A percentile compares a stretch with the other conserved stretches of the same genome.
Evolutionary conservation across 2,797 vertebrate genomes (phyloP).

Genomic region (Paedocypris micromegethes): DNA sequence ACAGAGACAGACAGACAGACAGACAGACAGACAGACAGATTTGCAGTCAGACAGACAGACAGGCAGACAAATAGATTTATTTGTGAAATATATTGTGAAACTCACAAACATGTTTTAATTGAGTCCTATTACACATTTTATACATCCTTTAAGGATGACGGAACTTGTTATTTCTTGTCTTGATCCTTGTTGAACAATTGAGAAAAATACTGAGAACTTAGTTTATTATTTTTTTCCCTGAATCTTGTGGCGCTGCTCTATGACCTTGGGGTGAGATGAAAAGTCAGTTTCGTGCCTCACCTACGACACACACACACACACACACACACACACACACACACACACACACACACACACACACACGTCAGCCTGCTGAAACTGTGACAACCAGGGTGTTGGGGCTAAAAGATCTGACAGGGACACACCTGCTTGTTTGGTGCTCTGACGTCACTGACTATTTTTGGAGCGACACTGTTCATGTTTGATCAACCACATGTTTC

Average conservation of each 20-base stretch:
- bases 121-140: no score
- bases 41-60: no score
- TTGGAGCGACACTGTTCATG: constrained; percentile 24
- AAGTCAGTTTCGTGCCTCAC: constrained; percentile 7
- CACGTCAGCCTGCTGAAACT: constrained; percentile 5
- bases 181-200: neutral
- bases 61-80: no score
- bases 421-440: constrained; percentile 41
- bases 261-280: constrained; percentile 5
- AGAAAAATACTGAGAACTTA: neutral
- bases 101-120: no score
- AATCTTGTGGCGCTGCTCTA: neutral
- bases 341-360: constrained; percentile 9
- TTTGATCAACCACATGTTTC: no score
- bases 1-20: no score
- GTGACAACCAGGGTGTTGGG: constrained; percentile 3
- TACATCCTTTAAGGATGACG: no score
- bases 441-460: constrained; percentile 42
- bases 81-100: no score
- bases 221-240: constrained; percentile 12
- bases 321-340: constrained; percentile 7
- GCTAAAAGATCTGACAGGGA: constrained; percentile 31
- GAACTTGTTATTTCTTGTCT: no score
- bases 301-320: constrained; percentile 8
- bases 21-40: no score